Conservation (phyloP, 2,888 invertebrate species). For the Stomorhina lunata region DNA sequence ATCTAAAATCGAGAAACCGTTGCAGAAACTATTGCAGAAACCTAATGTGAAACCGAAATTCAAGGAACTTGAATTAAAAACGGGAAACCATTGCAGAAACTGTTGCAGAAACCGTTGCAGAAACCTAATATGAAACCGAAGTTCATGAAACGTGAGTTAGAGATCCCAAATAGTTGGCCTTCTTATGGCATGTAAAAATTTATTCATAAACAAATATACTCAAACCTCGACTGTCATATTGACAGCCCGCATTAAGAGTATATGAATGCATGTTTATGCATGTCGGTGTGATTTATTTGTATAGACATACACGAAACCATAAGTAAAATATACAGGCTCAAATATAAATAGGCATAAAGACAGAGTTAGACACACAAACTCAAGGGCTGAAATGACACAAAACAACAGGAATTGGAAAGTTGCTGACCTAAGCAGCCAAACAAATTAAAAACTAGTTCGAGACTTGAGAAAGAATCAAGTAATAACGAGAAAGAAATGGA, state of each 20-base stretch:
- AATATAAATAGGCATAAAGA: slow-evolving; percentile 51
- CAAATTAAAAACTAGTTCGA: too few species aligned
- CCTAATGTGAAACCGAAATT: too few species aligned
- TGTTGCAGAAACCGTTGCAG: too few species aligned
- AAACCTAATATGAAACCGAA: too few species aligned
- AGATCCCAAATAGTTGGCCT: slow-evolving; percentile 21
- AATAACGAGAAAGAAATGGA: too few species aligned
- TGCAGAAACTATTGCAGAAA: too few species aligned
- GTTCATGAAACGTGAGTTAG: too few species aligned
- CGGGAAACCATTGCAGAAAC: too few species aligned
- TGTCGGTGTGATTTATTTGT: not conserved
- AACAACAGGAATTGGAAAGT: not conserved
- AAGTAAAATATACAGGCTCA: slow-evolving; percentile 57
- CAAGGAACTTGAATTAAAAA: too few species aligned
- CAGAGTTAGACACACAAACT: not conserved
- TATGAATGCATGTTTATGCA: not conserved
- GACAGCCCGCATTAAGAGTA: slow-evolving; percentile 61
- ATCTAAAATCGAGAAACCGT: too few species aligned
- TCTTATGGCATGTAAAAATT: not conserved
- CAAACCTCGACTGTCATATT: slow-evolving; percentile 51
- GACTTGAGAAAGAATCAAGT: too few species aligned
- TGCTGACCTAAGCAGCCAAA: too few species aligned
- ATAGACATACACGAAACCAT: slow-evolving; percentile 19
- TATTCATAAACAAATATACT: slow-evolving; percentile 34
- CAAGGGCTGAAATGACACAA: not conserved